These are phyloP conservation scores for Heliconius eleuchia DNA, from an alignment of 1,140 invertebrate genomes.

Conservation along the genomic window DNA sequence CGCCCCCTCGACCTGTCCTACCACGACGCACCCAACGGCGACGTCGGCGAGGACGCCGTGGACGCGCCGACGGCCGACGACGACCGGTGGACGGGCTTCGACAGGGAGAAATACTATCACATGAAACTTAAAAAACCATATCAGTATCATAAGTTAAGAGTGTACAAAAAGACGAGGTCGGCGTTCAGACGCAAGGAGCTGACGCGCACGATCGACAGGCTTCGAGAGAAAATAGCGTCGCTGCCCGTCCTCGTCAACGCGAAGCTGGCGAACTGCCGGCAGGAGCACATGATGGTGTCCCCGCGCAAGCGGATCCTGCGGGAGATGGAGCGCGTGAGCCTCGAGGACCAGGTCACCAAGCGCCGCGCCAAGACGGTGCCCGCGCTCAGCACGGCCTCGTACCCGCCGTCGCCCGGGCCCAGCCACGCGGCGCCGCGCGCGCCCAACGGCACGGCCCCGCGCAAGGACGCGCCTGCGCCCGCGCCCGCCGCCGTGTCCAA, in stretches of 20 bases:
- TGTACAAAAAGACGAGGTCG: conserved; percentile 74
- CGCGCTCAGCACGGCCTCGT: conserved; percentile 67
- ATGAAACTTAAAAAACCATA: conserved; percentile 79
- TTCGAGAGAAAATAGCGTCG: conserved; percentile 73
- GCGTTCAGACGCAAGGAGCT: conserved; percentile 67
- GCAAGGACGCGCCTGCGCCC: conserved; percentile 51
- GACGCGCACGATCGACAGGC: conserved; percentile 70
- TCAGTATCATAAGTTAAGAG: conserved; percentile 79
- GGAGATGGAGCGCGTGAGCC: conserved; percentile 87
- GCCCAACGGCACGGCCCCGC: conserved; percentile 55
- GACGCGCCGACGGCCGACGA: conserved; percentile 61
- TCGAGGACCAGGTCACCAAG: conserved; percentile 83
- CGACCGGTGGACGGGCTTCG: conserved; percentile 64
- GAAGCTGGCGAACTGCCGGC: conserved; percentile 71
- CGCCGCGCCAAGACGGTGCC: conserved; percentile 77
- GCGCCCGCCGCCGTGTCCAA: conserved; percentile 67
- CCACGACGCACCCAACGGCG: conserved; percentile 64
- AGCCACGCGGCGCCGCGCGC: conserved; percentile 50
- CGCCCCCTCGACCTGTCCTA: conserved; percentile 75
- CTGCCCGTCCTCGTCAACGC: conserved; percentile 74
- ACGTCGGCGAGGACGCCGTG: conserved; percentile 62
- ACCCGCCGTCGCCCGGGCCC: conserved; percentile 67
- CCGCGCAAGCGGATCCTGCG: conserved; percentile 88
- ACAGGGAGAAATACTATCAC: conserved; percentile 72
- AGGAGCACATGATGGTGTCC: conserved; percentile 83